Base-by-base conservation (phyloP, 2,113 vertebrate genomes). In the Notothenia coriiceps region DNA sequence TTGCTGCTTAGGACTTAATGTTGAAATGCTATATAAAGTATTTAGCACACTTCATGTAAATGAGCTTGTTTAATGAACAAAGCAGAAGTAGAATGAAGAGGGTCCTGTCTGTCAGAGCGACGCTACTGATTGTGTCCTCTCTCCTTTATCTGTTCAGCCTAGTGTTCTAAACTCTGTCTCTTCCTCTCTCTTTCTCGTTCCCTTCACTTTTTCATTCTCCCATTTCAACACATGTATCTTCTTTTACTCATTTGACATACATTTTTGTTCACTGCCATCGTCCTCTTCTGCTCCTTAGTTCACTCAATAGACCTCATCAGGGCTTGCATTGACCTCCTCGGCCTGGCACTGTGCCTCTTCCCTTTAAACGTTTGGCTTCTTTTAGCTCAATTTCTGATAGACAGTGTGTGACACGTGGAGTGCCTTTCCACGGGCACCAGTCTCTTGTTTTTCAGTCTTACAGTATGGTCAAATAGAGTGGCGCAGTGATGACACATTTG, bases 271-370 rank as follows among this genome's bases (percentile, higher is more conserved):
- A 46, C 29, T 75, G 22, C 29, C n/a, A 17, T 52, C n/a, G 22
- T 64, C 3, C 1, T 51, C 2, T n/a, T 12, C 15, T 6, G 7
- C 4, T 57, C 15, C 40, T 14, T 43, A 95, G 94, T 88, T 95
- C 94, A 82, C 91, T 93, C 65, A 94, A 89, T 84, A 92, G 94
- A 93, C 92, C 94, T 70, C 81, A 92, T 74, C 81, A 91, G 67
- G 85, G 87, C 67, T 93, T 93, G 77, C 85, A 92, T 86, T 95
- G 93, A 95, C 89, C 64, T 68, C 80, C 82, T 64, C 35, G 35
- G 64, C 70, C 35, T 61, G 17, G 52, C 62, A 62, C 57, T 35
- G 29, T 12, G 35, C 20, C 40, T 77, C 44, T 46, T 69, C 61
- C 55, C 22, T 7, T 74, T 59, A 66, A 82, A n/a, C 5, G 18